Conservation (phyloP, 2,797 vertebrate genomes). For the Poecile montanus region DNA sequence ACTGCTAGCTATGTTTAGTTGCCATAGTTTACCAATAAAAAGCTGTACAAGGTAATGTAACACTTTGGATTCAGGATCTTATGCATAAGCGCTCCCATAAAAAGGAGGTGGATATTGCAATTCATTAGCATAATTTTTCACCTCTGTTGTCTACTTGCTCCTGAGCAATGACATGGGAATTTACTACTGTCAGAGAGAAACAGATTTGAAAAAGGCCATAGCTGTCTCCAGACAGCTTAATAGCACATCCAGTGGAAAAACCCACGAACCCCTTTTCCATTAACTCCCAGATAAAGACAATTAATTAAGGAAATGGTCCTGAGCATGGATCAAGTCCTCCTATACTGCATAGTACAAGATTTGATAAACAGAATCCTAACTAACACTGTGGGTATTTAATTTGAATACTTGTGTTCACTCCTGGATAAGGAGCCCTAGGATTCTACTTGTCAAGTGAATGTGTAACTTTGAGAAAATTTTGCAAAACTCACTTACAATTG, state of each 20-base stretch:
- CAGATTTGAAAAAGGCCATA: constrained; percentile 19
- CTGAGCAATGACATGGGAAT: neutral
- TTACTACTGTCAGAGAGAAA: constrained; percentile 63
- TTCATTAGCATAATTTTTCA: constrained; percentile 74
- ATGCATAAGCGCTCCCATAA: constrained; percentile 28
- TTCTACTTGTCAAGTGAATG: neutral
- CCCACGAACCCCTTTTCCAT: neutral
- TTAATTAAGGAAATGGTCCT: neutral
- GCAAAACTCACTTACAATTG: neutral
- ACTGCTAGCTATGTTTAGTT: constrained; percentile 26
- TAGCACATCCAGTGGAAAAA: neutral
- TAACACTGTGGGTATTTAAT: neutral
- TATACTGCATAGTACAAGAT: neutral
- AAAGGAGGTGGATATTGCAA: constrained; percentile 62
- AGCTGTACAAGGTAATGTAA: constrained; percentile 55
- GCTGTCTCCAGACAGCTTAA: constrained; percentile 41
- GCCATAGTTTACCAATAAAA: constrained; percentile 56
- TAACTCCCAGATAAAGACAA: constrained; percentile 15
- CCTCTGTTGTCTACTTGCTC: constrained; percentile 50
- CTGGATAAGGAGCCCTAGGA: neutral
- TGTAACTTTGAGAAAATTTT: neutral
- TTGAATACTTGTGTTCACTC: neutral
- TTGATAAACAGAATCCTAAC: neutral
- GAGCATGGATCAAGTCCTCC: neutral
- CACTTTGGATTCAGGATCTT: constrained; percentile 44